Percentiles rank a stretch among this genome's conserved stretches.
Conservation (phyloP, 2,797 vertebrate genomes). For the Lophotriccus pileatus region DNA sequence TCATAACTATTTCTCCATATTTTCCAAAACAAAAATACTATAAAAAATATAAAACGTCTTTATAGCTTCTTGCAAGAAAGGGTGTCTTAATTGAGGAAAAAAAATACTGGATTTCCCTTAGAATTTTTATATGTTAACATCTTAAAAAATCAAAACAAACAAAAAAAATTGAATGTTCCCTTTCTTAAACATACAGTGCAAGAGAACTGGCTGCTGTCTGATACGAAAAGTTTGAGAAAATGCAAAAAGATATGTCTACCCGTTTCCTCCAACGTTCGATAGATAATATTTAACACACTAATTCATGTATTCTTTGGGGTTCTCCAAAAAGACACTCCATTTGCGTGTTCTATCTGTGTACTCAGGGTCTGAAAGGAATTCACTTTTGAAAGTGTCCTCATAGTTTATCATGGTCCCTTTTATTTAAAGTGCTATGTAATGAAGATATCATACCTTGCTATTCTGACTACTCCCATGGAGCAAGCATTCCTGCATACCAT, state of each 20-base stretch:
- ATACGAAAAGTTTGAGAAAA: not conserved
- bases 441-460: not conserved
- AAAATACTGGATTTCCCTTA: not conserved
- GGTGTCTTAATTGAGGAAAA: not conserved
- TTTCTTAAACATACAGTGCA: not conserved
- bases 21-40: not conserved
- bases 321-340: not conserved
- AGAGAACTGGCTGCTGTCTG: not conserved
- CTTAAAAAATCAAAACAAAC: not conserved
- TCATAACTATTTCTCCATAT: not conserved
- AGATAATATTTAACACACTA: not conserved
- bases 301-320: not conserved
- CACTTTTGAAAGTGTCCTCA: not conserved
- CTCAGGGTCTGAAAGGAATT: fast-evolving
- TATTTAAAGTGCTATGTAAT: not conserved
- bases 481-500: fast-evolving
- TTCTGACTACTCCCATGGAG: not conserved
- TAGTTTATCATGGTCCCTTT: not conserved
- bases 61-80: not conserved
- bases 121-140: not conserved
- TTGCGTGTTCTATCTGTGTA: not conserved
- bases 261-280: not conserved
- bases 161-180: not conserved
- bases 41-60: not conserved
- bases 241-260: not conserved